Evolutionary conservation across 2,797 vertebrate genomes (phyloP).

Genomic region (Odontamblyopus rebecca): DNA sequence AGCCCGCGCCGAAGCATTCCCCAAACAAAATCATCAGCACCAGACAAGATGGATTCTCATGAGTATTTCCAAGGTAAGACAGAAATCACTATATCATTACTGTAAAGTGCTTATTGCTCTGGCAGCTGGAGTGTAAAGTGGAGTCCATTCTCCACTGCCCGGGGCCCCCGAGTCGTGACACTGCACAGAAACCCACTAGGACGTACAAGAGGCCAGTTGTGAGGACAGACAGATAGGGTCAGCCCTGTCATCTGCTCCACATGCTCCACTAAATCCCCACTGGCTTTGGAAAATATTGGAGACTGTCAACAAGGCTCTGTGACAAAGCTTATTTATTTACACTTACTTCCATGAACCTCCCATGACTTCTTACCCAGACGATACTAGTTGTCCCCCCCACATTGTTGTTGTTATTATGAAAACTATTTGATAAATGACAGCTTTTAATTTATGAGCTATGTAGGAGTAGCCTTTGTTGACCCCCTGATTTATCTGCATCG

Average conservation of each 20-base stretch:
- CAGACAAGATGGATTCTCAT: background rate
- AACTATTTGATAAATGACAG: constrained; percentile 34
- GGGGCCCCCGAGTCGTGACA: constrained; percentile 42
- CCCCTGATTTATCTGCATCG: constrained; percentile 40
- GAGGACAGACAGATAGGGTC: constrained; percentile 46
- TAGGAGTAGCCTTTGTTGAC: constrained; percentile 29
- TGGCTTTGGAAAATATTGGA: constrained; percentile 8
- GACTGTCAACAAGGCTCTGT: constrained; percentile 7
- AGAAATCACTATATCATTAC: background rate
- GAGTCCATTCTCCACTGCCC: constrained; percentile 32
- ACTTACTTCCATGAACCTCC: background rate
- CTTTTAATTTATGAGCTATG: constrained; percentile 22
- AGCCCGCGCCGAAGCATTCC: background rate
- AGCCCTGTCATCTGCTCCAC: constrained; percentile 39
- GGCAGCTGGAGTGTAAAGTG: constrained; percentile 1
- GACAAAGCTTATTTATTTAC: background rate
- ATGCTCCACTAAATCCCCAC: constrained; percentile 27
- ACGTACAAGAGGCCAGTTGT: constrained; percentile 29
- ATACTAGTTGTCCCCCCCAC: background rate
- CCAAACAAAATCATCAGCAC: background rate
- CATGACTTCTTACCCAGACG: background rate
- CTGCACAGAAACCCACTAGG: constrained; percentile 17
- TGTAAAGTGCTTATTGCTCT: background rate
- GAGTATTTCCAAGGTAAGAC: background rate
- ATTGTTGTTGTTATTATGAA: constrained; percentile 19